Conservation (phyloP, 2,888 invertebrate species). For the Trachelus tabidus region DNA sequence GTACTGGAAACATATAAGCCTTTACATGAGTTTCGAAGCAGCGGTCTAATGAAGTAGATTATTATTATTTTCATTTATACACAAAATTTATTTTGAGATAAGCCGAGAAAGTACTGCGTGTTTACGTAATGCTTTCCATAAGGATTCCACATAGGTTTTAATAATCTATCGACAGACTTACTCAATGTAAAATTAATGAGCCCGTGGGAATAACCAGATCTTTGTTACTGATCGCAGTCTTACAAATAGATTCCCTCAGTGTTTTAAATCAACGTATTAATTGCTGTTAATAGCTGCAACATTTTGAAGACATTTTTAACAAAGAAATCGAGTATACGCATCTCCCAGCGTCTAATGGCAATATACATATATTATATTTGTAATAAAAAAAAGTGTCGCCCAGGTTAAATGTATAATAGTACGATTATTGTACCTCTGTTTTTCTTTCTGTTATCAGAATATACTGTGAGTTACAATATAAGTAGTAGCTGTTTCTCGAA, state of each 20-base stretch:
- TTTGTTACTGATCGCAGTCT: neutral
- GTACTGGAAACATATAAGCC: neutral
- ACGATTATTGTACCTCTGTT: constrained; percentile 16
- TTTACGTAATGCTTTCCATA: neutral
- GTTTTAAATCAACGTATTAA: neutral
- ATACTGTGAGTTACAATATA: constrained; percentile 9
- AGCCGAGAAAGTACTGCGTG: neutral
- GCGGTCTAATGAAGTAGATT: neutral
- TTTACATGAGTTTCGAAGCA: neutral
- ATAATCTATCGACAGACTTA: neutral
- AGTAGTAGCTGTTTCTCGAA: neutral
- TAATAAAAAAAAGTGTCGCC: neutral
- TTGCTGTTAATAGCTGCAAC: neutral
- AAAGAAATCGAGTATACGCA: neutral
- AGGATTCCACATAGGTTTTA: neutral
- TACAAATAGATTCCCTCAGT: neutral
- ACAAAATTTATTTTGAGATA: neutral
- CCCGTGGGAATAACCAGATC: neutral
- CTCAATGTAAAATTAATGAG: neutral
- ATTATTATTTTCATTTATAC: neutral
- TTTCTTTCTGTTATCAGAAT: constrained; percentile 18
- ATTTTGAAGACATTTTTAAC: neutral
- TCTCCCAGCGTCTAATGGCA: neutral
- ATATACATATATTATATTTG: neutral
- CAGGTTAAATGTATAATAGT: constrained; percentile 2